Conservation (phyloP, 2,888 invertebrate species). For the Limenitis camilla region DNA sequence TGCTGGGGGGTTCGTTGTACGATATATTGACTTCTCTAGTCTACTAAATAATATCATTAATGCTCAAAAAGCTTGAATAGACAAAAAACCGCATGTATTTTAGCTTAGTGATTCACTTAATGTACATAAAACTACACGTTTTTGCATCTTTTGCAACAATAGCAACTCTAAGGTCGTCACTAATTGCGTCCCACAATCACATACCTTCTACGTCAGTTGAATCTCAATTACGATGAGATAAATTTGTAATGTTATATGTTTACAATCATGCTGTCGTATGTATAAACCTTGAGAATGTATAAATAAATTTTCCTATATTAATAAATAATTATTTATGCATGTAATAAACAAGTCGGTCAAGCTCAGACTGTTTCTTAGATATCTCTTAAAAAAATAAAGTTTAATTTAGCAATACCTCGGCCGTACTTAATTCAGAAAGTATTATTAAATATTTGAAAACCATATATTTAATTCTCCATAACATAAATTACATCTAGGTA, state of each 20-base stretch:
- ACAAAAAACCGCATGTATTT: too few species aligned
- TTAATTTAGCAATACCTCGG: too few species aligned
- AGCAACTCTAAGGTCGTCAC: not conserved
- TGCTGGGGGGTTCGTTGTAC: too few species aligned
- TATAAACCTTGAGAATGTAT: constrained; percentile 15
- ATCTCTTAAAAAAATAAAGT: not conserved
- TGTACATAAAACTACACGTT: not conserved
- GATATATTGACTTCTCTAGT: too few species aligned
- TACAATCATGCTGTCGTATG: constrained; percentile 9
- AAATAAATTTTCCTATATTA: constrained; percentile 10
- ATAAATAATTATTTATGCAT: not conserved
- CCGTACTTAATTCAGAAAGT: too few species aligned
- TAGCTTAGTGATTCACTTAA: too few species aligned
- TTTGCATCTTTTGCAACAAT: not conserved
- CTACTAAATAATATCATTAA: too few species aligned
- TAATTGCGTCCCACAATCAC: constrained; percentile 10
- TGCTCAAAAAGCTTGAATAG: too few species aligned
- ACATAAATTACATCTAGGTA: too few species aligned
- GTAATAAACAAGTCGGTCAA: constrained; percentile 9
- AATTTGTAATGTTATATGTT: constrained; percentile 23
- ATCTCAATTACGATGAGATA: constrained; percentile 18
- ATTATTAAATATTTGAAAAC: too few species aligned
- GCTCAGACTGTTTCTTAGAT: constrained; percentile 1
- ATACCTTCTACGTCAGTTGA: constrained; percentile 12
- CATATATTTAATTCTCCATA: too few species aligned